Evolutionary conservation across 2,113 vertebrate genomes (phyloP), one percentile per base, ranked within the genome.

Genomic region (Brienomyrus brachyistius): DNA sequence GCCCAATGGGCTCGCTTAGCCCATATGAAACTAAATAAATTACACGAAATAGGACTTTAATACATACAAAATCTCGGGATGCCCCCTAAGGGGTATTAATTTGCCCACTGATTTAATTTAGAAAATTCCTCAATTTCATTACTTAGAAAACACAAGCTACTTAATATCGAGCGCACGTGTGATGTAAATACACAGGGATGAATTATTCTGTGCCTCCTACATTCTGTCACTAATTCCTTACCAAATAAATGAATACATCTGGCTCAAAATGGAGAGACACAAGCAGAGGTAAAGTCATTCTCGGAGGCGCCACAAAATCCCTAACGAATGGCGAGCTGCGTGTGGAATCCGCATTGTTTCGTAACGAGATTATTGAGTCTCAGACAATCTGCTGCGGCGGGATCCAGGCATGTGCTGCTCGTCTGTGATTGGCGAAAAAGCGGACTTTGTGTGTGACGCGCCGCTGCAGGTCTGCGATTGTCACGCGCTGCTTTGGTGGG

Each of bases 361-460:
- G n/a, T 85, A 82, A 89, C 50, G 31, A 82, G 88, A 83, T 70
- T 89, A 82, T 89, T 23, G 19, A 21, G 13, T 35, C 35, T 35
- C 45, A 83, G 62, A 77, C 66, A 27, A 62, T 47, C 62, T 50
- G 45, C 9, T 48, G 35, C 47, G 15, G 4, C 19, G 62, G 47
- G 11, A 52, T 35, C 48, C 10, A 19, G n/a, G 48, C 27, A 9
- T 21, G 85, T 40, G 51, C 51, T 11, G 23, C 27, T 35, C 17
- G 48, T 1, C 40, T 7, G 77, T 40, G 17, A 66, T 59, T 35
- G 5, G 1, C 48, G 45, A 9, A 62, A 62, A 84, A 23, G 89
- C 9, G 70, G 87, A 95, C 93, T 94, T 96, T 94, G 21, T 95
- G 93, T 92, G 92, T 90, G 9, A 95, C 47, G 82, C 91, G 91